Base-by-base conservation (phyloP, 2,797 vertebrate genomes). In the Phataginus tricuspis region DNA sequence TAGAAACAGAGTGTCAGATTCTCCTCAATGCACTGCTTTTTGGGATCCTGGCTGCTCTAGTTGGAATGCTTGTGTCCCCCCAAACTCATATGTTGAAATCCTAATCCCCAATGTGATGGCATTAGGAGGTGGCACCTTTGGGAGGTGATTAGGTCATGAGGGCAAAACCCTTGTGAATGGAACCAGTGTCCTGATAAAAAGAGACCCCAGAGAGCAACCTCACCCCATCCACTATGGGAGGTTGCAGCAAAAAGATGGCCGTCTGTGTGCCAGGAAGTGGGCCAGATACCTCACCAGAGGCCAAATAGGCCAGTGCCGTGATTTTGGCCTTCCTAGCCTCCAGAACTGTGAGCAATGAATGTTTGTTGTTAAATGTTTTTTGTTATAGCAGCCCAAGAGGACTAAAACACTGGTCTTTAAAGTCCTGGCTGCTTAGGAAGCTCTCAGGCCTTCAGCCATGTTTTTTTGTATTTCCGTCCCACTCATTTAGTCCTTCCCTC, bases 351-450 rank as follows among this genome's bases (percentile, higher is more conserved):
- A 61, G 79, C 85, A 61, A 61, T n/a, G 72, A 80, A 72, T 71
- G 21, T 39, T 66, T 85, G n/a, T 85, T 49, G 34, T 85, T 84
- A 75, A 77, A 85, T 77, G 16, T 61, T 78, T 93, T 93, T 90
- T 69, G n/a, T 66, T 53, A 39, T 57, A 68, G 59, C 27, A 37
- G 39, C 4, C n/a, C 13, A 51, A 16, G n/a, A 51, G 42, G 39
- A 77, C 59, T 25, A 59, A 89, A n/a, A 69, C 21, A 69, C n/a
- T 13, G 42, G 66, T 16, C 51, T 93, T 97, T 96, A 34, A 88
- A 85, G 37, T 82, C 18, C 16, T 55, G 79, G 16, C 49, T 85
- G 53, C 74, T 57, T 39, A 87, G 66, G 64, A 94, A 92, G 25
- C 12, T 95, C 49, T 94, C 53, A 93, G 72, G 15, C 18, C 51